phyloP scores from a whole-genome alignment of 2,113 vertebrate genomes.

The Ciconia stormi region DNA sequence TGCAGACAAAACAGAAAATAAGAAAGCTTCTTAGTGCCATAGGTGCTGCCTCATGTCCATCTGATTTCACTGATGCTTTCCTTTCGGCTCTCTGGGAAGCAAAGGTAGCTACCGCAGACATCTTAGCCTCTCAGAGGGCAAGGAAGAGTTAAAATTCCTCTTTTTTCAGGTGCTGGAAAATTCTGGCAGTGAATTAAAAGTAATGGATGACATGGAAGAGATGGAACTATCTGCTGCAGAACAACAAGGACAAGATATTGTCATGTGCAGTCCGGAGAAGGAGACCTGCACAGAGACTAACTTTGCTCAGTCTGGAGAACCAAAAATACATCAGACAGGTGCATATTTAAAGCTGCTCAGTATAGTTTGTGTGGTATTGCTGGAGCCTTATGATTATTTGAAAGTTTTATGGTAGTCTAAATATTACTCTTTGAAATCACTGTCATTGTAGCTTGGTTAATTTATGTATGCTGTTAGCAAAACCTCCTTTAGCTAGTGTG shows the following conservation, averaged over 20 bases:
- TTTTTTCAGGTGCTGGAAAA: constrained; percentile 16
- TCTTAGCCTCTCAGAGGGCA: neutral
- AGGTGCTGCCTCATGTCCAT: neutral
- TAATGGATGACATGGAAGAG: neutral
- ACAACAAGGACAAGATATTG: neutral
- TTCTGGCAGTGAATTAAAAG: neutral
- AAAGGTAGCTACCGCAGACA: neutral
- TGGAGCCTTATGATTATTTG: neutral
- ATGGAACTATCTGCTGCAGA: constrained; percentile 28
- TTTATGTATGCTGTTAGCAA: neutral
- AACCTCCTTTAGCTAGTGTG: neutral
- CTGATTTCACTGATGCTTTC: neutral
- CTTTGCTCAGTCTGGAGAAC: neutral
- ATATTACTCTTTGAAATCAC: neutral
- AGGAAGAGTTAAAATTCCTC: neutral
- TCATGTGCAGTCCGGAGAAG: constrained; percentile 35
- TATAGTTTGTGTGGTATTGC: neutral
- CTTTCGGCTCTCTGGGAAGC: neutral
- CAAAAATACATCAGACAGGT: neutral
- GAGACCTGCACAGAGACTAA: neutral
- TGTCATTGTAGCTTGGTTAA: neutral
- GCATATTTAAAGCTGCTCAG: neutral
- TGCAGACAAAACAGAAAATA: neutral
- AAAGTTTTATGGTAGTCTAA: neutral
- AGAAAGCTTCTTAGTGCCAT: neutral